Conservation (phyloP, 2,888 invertebrate species). For the Cantharis flavilabris region DNA sequence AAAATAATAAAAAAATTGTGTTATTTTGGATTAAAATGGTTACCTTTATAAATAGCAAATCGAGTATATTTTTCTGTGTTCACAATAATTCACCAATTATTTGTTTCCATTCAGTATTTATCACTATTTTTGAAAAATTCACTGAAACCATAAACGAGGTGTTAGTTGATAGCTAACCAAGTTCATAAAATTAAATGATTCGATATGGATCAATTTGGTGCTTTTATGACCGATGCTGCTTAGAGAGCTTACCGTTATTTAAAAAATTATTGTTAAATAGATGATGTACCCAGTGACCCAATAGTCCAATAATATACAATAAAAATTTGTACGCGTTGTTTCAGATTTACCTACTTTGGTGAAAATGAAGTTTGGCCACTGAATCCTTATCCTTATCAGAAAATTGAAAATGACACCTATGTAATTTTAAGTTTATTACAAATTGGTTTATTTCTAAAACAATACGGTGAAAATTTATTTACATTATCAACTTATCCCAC, state of each 20-base stretch:
- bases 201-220: not conserved
- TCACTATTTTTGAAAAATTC: not conserved
- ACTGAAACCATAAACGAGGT: not conserved
- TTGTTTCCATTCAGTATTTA: not conserved
- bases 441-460: not conserved
- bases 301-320: not conserved
- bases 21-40: not conserved
- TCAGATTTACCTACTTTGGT: not conserved
- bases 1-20: no score
- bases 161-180: not conserved
- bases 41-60: not conserved
- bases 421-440: not conserved
- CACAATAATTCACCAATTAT: not conserved
- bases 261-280: constrained; percentile 5
- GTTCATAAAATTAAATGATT: constrained; percentile 15
- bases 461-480: not conserved
- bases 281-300: not conserved
- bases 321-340: not conserved
- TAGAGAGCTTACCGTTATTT: constrained; percentile 20
- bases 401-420: not conserved
- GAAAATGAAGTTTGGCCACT: not conserved
- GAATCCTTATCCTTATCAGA: not conserved
- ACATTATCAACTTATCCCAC: not conserved
- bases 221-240: constrained; percentile 19
- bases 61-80: not conserved